phyloP scores from a whole-genome alignment of 2,797 vertebrate genomes.

The Ciconia nigra region DNA sequence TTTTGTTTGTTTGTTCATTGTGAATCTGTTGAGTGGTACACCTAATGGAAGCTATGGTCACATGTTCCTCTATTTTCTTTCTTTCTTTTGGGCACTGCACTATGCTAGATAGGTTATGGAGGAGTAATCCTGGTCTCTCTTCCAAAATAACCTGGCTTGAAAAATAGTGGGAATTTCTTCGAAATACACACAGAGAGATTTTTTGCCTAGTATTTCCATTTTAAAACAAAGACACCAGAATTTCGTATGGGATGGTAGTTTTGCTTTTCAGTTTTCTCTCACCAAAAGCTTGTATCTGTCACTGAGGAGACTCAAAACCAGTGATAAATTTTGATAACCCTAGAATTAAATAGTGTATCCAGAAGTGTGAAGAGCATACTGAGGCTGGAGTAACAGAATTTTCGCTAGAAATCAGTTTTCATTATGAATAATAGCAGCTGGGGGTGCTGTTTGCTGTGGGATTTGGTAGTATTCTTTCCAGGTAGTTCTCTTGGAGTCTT shows the following conservation, averaged over 20 bases:
- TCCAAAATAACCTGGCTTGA: neutral
- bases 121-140: neutral
- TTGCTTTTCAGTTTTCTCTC: neutral
- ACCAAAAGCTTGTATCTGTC: neutral
- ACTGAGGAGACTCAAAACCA: neutral
- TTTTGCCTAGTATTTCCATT: neutral
- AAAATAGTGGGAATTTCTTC: neutral
- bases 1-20: neutral
- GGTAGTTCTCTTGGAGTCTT: neutral
- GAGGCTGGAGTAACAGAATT: neutral
- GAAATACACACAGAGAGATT: neutral
- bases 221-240: neutral
- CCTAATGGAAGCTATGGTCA: neutral
- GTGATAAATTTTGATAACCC: neutral
- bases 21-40: neutral
- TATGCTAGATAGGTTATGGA: neutral
- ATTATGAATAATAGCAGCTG: neutral
- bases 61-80: neutral
- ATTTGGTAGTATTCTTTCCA: neutral
- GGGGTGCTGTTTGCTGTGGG: neutral
- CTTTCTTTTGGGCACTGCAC: neutral
- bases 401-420: neutral
- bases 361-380: neutral
- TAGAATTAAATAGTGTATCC: neutral
- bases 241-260: neutral